These are phyloP conservation scores for Teleogryllus occipitalis DNA, from an alignment of 1,140 invertebrate species.

Conservation along the genomic window DNA sequence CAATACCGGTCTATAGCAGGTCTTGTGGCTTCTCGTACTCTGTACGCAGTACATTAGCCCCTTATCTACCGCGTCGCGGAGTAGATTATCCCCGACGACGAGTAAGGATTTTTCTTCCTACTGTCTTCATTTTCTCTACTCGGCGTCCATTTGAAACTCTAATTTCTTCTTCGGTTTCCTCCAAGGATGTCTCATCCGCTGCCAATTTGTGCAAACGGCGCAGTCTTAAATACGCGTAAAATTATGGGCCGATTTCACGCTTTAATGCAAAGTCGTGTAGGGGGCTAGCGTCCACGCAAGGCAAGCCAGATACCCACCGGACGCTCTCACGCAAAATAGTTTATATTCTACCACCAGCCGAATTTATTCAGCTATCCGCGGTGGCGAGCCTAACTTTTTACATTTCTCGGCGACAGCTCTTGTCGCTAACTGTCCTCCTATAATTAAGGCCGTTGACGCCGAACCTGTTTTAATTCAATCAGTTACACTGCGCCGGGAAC, in stretches of 20 bases:
- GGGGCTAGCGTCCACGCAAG: no score
- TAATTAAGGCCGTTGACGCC: neutral
- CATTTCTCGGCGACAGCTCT: neutral
- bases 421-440: neutral
- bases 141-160: neutral
- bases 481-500: neutral
- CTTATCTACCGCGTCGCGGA: neutral
- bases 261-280: neutral
- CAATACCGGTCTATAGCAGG: neutral
- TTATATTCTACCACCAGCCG: neutral
- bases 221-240: neutral
- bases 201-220: neutral
- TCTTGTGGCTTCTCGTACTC: no score
- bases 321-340: neutral
- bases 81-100: neutral
- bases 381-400: neutral
- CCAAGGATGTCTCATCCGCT: neutral
- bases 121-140: neutral
- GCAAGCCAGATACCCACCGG: no score
- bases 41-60: neutral
- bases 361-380: neutral
- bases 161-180: neutral
- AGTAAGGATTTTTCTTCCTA: neutral
- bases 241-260: neutral
- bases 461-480: neutral